Base-by-base conservation (phyloP, 2,797 vertebrate species). In the Poecile montanus region DNA sequence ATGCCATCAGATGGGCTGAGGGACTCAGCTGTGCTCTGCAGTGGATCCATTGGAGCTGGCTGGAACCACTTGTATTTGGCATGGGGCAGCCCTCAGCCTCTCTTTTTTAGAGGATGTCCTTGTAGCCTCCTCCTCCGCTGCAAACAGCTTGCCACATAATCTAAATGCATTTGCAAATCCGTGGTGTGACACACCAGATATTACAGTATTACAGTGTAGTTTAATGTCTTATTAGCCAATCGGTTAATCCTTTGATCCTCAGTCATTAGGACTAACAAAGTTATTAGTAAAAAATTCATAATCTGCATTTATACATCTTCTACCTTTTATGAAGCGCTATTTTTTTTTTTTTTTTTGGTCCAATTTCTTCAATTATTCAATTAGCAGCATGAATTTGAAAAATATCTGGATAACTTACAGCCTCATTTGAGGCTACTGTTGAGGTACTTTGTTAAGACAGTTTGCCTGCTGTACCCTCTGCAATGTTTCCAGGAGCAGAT, bases 251-350 rank as follows among this genome's bases (percentile, higher is more conserved):
- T 56, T 72, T 51, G 8, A 38, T 18, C 5, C 7, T 89, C 8
- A 21, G 1, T 30, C 23, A 27, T 27, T 40, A 68, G 17, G 11
- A 53, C 3, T 17, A 60, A 56, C 2, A 4, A 60, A 89, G 61
- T 45, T 6, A 61, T 47, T 63, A 63, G 20, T 13, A 60, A 3
- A 8, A 20, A 70, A 29, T 51, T 63, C 5, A 40, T 25, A 82
- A 63, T 57, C 25, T 61, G 12, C 42, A 42, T 61, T 16, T 18
- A 21, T 38, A 4, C 11, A 36, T 36, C 7, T 76, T 68, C 34
- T 50, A 26, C 3, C 2, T 36, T n/a, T 53, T 25, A 40, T 32
- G 5, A 68, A 60, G 2, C 3, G 47, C n/a, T 0, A 2, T 13
- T 42, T 72, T 40, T 38, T 40, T 40, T 40, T 40, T 40, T 36